Conservation (phyloP, 2,113 vertebrate species). For the Triplophysa siluroides region DNA sequence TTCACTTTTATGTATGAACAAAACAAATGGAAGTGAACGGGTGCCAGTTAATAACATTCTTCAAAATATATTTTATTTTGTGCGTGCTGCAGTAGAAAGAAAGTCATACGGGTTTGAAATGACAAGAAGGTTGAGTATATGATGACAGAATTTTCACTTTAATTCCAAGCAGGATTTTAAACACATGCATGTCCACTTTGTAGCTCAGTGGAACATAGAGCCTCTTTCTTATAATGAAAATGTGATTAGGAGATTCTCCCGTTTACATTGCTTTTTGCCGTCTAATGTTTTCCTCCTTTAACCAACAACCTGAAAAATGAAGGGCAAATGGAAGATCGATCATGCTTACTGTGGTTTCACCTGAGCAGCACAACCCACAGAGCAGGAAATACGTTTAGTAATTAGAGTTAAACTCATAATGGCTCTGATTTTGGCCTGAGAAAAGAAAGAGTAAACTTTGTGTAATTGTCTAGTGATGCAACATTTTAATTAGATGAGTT, state of each 20-base stretch:
- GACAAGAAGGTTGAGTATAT: too few species aligned
- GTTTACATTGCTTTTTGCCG: background rate
- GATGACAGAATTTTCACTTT: too few species aligned
- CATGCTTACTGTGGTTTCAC: conserved; percentile 68
- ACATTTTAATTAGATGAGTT: conserved; percentile 73
- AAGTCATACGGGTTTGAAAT: too few species aligned
- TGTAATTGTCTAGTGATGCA: conserved; percentile 69
- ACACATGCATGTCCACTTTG: too few species aligned
- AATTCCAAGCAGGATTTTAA: too few species aligned
- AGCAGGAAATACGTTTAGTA: conserved; percentile 70
- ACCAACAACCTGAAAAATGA: conserved; percentile 55
- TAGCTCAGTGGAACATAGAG: background rate
- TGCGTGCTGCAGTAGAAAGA: too few species aligned
- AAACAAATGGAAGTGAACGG: too few species aligned
- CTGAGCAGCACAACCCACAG: conserved; percentile 63
- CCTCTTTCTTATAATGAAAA: background rate
- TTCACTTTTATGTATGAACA: too few species aligned
- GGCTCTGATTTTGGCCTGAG: conserved; percentile 67
- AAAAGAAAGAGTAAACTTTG: conserved; percentile 55
- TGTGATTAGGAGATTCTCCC: background rate
- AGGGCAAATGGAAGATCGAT: conserved; percentile 66
- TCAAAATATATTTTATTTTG: too few species aligned
- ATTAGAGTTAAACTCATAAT: conserved; percentile 70
- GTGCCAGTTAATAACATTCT: too few species aligned
- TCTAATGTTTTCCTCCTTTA: conserved; percentile 26